Evolutionary conservation across 2,888 invertebrate species (phyloP).

Genomic region (Harmothoe impar): DNA sequence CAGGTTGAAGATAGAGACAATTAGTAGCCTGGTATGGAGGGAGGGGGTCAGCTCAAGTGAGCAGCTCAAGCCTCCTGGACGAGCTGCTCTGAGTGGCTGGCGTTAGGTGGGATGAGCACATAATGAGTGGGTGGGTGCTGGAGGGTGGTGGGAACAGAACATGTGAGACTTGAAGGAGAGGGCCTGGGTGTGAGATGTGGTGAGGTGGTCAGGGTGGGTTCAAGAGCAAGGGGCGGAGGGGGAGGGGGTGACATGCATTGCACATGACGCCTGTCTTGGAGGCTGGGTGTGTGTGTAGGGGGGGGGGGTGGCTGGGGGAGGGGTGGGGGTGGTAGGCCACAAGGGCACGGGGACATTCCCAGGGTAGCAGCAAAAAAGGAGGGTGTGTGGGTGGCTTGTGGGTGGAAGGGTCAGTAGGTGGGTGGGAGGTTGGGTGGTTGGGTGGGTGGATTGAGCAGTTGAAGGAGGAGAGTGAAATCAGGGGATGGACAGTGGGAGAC

Average conservation of each 20-base stretch:
- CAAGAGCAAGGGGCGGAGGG: background rate
- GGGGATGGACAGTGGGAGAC: no score
- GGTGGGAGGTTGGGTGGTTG: no score
- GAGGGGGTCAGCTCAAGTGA: background rate
- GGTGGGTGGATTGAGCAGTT: no score
- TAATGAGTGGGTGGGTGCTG: background rate
- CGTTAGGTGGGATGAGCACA: background rate
- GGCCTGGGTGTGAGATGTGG: background rate
- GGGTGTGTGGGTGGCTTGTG: no score
- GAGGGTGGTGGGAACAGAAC: background rate
- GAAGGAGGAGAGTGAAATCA: no score
- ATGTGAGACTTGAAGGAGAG: background rate
- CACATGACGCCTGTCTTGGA: background rate
- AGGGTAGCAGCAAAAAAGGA: background rate
- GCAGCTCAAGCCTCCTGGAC: background rate
- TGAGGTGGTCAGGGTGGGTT: background rate
- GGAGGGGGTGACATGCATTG: background rate
- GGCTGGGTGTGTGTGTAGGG: background rate
- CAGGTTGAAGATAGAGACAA: no score
- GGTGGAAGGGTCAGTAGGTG: no score
- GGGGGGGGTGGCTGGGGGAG: background rate
- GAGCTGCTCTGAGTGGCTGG: background rate
- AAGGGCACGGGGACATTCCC: slow-evolving; percentile 27
- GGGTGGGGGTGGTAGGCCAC: background rate
- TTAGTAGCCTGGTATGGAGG: no score